These are phyloP conservation scores for Magallana nippona DNA, from an alignment of 2,888 invertebrate genomes.

Conservation along the genomic window DNA sequence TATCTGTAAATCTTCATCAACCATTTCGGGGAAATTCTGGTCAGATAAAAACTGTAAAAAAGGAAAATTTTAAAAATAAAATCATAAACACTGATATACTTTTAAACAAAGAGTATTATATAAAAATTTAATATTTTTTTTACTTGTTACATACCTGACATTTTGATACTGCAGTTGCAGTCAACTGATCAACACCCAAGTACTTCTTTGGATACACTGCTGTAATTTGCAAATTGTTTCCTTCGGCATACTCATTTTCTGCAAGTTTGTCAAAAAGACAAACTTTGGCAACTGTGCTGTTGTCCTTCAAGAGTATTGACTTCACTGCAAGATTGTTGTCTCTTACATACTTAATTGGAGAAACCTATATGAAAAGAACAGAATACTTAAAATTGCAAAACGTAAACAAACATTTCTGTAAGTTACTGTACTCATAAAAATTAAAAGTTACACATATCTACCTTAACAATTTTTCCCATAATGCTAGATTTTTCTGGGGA, in stretches of 20 bases:
- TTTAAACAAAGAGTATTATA: neutral
- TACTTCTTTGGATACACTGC: conserved; percentile 35
- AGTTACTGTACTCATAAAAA: neutral
- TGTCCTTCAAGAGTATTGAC: conserved; percentile 3
- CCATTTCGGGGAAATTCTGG: neutral
- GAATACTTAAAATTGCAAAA: conserved; percentile 20
- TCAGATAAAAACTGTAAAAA: conserved; percentile 25
- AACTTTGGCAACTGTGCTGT: conserved; percentile 12
- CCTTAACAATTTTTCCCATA: conserved; percentile 28
- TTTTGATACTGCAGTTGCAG: conserved; percentile 3
- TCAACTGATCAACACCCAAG: conserved; percentile 18
- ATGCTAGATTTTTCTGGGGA: conserved; percentile 24
- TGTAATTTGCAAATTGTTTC: conserved; percentile 22
- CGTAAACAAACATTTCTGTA: neutral
- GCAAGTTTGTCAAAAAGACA: conserved; percentile 25
- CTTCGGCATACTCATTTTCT: conserved; percentile 16
- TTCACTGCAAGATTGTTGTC: conserved; percentile 22
- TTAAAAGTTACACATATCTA: neutral
- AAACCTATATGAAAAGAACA: conserved; percentile 28
- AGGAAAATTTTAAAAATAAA: neutral
- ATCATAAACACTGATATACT: neutral
- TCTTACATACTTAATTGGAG: conserved; percentile 25
- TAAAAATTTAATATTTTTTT: conserved; percentile 5
- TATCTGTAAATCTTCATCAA: neutral
- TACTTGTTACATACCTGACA: conserved; percentile 26